Evolutionary conservation across 2,888 invertebrate genomes (phyloP), one percentile per base, ranked within the genome.

Genomic region (Dasypolia templi): DNA sequence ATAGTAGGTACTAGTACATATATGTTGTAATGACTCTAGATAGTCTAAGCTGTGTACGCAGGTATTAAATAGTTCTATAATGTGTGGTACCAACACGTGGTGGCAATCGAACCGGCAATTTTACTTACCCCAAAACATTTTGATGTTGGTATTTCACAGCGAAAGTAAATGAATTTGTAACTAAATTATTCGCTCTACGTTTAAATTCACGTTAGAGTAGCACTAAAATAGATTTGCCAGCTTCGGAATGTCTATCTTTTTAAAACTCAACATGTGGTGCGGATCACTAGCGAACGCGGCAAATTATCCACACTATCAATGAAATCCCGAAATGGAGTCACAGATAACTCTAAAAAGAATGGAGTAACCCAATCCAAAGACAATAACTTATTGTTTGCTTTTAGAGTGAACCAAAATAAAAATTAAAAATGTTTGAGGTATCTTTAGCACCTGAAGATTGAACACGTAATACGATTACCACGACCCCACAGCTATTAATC

Each of bases 91-190:
- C 82, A 93, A 93, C 95, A 96, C 96, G 96, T 96, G 96, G 95
- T 95, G 87, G 75, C 77, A 85, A 75, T 85, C 68, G 79, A 76
- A 77, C 89, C 83, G 84, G 83, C 82, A 58, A 77, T 65, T 71
- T 77, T 81, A 93, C 96, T 96, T 92, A 96, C 96, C 96, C 96
- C 96, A 96, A 95, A 96, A 96, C 96, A 96, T 96, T 83, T 92
- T 95, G 92, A 75, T 66, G 84, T 80, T 62, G 56, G 61, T 78
- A 76, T 72, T 81, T 77, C 46, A 64, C 73, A 72, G 51, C 39
- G 9, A 67, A 61, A 56, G 39, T 78, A 79, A 82, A 70, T 74
- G 29, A 77, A 76, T 58, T 42, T 63, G 74, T 51, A 6, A 63
- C 42, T 79, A 63, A 69, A 70, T 26, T 49, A 61, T 63, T 62